Base-by-base conservation (phyloP, 1,140 invertebrate genomes). In the Camponotus floridanus region DNA sequence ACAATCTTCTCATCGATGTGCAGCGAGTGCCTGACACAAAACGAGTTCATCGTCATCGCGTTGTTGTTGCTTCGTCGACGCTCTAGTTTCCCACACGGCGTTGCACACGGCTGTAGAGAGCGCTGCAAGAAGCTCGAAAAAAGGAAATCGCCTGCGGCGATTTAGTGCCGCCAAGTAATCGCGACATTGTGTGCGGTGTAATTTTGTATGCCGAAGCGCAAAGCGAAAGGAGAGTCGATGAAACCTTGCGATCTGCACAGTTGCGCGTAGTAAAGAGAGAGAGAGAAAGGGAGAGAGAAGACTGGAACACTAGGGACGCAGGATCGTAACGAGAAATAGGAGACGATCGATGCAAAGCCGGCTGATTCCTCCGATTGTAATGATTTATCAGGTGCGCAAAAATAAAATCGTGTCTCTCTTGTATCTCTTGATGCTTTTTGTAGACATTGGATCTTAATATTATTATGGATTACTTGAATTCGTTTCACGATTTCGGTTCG, bases 361-460 rank as follows among this genome's bases (percentile, higher is more conserved):
- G 64, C 55, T 61, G 62, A 65, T 48, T 51, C 36, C 45, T 39
- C 31, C 68, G 59, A 78, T 15, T 83, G 76, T 89, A 83, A 89
- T 89, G 84, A 73, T 83, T 86, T 86, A 76, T 78, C 76, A 86
- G 88, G 86, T 88, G 89, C 61, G 76, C 76, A 90, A 57, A 88
- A 55, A 57, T 64, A n/a, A 65, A 42, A 18, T 61, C 18, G 18
- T 76, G 7, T 76, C 33, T 36, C 15, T 36, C 31, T 64, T 2
- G 48, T 51, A 0, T 64, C 15, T 64, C 13, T 26, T 42, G 21
- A 18, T 55, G 5, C n/a, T 21, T 59, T n/a, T 57, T 36, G 13
- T n/a, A 6, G 42, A 2, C 0, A 31, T 33, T 4, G 13, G 8
- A n/a, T 33, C n/a, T 36, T n/a, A 2, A 3, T 18, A 2, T 26